A percentile compares a stretch with the other conserved stretches of the same genome.
Evolutionary conservation across 2,113 vertebrate genomes (phyloP).

Genomic region (Lucifuga dentata): DNA sequence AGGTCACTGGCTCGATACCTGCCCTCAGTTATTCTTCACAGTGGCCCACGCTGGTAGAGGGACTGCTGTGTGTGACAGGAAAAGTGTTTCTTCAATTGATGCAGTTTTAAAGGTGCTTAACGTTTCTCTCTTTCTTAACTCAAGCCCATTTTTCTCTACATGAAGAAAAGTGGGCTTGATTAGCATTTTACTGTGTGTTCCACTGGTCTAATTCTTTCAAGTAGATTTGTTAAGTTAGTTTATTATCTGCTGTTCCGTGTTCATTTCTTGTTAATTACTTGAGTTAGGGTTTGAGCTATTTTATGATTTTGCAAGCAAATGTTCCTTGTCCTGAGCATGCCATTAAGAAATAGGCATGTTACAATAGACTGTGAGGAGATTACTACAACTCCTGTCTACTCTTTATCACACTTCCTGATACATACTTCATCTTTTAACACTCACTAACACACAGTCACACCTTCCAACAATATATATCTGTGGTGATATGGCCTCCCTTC

Average conservation of each 20-base stretch:
- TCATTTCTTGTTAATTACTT: slow-evolving; percentile 5
- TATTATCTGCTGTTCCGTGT: neutral
- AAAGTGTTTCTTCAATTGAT: slow-evolving; percentile 30
- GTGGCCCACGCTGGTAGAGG: slow-evolving; percentile 20
- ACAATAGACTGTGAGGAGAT: too few relatives aligned
- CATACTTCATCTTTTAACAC: neutral
- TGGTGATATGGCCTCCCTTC: slow-evolving; percentile 62
- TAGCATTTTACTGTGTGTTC: neutral
- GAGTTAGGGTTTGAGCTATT: neutral
- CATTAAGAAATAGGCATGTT: too few relatives aligned
- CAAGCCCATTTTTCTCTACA: neutral
- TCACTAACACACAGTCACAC: slow-evolving; percentile 10
- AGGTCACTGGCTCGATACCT: slow-evolving; percentile 58
- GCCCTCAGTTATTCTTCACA: slow-evolving; percentile 41
- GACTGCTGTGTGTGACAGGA: slow-evolving; percentile 17
- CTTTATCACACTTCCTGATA: too few relatives aligned
- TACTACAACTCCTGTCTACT: too few relatives aligned
- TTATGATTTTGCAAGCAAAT: slow-evolving; percentile 21
- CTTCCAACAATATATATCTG: slow-evolving; percentile 68
- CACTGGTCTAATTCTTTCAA: too few relatives aligned
- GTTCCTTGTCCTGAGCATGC: too few relatives aligned
- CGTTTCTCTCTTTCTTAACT: neutral
- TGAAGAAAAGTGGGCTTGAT: slow-evolving; percentile 1
- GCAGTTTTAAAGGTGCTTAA: slow-evolving; percentile 17
- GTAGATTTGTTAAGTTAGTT: too few relatives aligned